Conservation (phyloP, 2,888 invertebrate species). For the Sinopyrophorus schimmeli region DNA sequence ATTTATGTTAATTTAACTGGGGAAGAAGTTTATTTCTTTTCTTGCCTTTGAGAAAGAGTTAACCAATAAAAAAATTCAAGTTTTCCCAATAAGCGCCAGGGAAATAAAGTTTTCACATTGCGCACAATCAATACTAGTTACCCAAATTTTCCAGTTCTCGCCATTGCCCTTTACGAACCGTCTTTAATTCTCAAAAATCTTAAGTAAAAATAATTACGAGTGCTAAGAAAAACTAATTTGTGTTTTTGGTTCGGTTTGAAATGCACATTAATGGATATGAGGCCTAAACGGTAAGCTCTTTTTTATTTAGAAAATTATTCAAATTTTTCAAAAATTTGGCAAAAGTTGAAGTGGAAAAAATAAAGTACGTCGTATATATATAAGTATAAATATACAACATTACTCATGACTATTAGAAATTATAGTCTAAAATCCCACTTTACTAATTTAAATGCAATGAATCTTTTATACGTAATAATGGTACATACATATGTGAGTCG, state of each 20-base stretch:
- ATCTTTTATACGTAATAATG: conserved; percentile 13
- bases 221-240: conserved; percentile 9
- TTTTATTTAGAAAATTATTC: too few relatives aligned
- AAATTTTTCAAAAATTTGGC: too few relatives aligned
- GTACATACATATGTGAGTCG: too few relatives aligned
- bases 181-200: conserved; percentile 29
- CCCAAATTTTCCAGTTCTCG: conserved; percentile 40
- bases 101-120: conserved; percentile 30
- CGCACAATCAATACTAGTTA: conserved; percentile 50
- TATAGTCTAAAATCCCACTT: conserved; percentile 12
- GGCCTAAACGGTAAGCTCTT: conserved; percentile 47
- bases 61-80: conserved; percentile 17
- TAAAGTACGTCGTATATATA: neutral
- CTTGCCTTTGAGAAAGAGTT: too few relatives aligned
- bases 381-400: too few relatives aligned
- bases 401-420: conserved; percentile 1
- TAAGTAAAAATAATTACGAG: conserved; percentile 5
- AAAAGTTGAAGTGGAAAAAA: neutral
- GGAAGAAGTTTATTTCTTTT: too few relatives aligned
- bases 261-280: conserved; percentile 40
- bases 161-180: conserved; percentile 40
- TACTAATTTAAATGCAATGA: conserved; percentile 17
- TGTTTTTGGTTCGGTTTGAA: conserved; percentile 11
- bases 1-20: too few relatives aligned
- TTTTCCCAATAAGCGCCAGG: conserved; percentile 32